Percentiles rank a stretch among this genome's conserved stretches.
Evolutionary conservation across 2,888 invertebrate genomes (phyloP).

Genomic region (Atethmia centrago): DNA sequence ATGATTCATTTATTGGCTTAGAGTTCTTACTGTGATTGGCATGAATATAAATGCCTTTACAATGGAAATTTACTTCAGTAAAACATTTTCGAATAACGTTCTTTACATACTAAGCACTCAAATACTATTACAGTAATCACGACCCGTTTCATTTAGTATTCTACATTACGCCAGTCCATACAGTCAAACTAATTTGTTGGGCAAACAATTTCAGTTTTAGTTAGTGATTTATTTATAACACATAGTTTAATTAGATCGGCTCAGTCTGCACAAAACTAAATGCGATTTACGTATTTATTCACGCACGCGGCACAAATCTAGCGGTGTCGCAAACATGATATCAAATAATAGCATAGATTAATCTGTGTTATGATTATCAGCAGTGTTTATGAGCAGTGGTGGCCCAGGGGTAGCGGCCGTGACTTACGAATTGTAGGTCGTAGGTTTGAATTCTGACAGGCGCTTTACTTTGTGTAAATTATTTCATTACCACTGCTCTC

Average conservation of each 20-base stretch:
- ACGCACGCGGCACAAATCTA: constrained; percentile 50
- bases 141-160: constrained; percentile 52
- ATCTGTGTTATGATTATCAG: background rate
- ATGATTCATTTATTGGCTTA: background rate
- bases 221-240: constrained; percentile 73
- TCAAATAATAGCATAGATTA: too few relatives aligned
- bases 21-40: background rate
- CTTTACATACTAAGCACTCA: constrained; percentile 4
- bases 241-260: constrained; percentile 74
- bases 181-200: constrained; percentile 65
- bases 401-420: too few relatives aligned
- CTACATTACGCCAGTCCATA: constrained; percentile 24
- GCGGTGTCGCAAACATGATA: constrained; percentile 23
- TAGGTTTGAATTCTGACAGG: too few relatives aligned
- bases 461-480: too few relatives aligned
- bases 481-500: too few relatives aligned
- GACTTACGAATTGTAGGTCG: too few relatives aligned
- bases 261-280: constrained; percentile 56
- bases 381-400: too few relatives aligned
- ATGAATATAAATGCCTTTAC: background rate
- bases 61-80: too few relatives aligned
- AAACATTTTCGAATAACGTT: constrained; percentile 1
- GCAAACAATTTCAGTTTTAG: constrained; percentile 70
- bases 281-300: constrained; percentile 57
- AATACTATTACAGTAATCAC: constrained; percentile 38